A percentile compares a stretch with the other conserved stretches of the same genome.
These are phyloP conservation scores for Eufriesea mexicana DNA, from an alignment of 1,140 invertebrate species.

Conservation along the genomic window DNA sequence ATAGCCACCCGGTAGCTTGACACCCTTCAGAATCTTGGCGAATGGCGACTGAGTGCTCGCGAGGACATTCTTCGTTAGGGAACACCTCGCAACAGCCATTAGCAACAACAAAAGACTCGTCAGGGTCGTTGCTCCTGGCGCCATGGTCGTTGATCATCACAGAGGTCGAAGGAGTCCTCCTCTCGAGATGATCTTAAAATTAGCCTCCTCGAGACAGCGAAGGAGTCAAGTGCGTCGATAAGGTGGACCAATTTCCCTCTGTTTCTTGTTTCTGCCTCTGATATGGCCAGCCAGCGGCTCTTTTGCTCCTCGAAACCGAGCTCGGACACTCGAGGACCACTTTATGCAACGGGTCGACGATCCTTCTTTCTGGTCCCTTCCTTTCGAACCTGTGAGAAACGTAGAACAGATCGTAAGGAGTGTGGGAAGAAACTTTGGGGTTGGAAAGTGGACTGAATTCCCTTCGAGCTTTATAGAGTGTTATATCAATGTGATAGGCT, in stretches of 20 bases:
- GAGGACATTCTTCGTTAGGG: conserved; percentile 44
- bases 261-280: conserved; percentile 27
- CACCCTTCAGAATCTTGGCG: conserved; percentile 68
- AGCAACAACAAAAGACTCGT: conserved; percentile 65
- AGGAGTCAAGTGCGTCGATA: conserved; percentile 58
- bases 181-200: conserved; percentile 58
- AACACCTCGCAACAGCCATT: conserved; percentile 59
- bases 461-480: background rate
- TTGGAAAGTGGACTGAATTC: background rate
- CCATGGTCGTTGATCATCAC: conserved; percentile 75
- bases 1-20: conserved; percentile 68
- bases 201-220: conserved; percentile 37
- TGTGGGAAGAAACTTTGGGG: background rate
- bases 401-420: background rate
- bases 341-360: conserved; percentile 24
- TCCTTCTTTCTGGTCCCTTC: background rate
- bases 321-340: conserved; percentile 46
- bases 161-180: conserved; percentile 54
- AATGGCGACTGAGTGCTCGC: conserved; percentile 52
- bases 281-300: background rate
- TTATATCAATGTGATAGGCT: background rate
- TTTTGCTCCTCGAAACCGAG: background rate
- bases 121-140: conserved; percentile 68
- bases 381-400: background rate
- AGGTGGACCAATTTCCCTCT: conserved; percentile 23